Conservation (phyloP, 2,113 vertebrate species). For the Chloroceryle aenea region DNA sequence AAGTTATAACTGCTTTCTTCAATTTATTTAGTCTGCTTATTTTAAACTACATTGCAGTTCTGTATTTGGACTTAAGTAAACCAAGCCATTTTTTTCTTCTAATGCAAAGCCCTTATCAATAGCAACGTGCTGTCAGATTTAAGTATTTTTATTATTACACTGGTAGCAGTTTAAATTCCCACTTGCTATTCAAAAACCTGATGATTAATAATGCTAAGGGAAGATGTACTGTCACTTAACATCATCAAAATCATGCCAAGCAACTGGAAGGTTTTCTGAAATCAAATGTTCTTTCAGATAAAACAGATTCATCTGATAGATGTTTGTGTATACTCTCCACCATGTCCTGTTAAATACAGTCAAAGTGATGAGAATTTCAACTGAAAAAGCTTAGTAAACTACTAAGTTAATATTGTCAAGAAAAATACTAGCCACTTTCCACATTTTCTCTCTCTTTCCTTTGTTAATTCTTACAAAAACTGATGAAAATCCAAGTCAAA, state of each 20-base stretch:
- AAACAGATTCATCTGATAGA: background rate
- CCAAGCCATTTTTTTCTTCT: background rate
- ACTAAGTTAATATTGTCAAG: background rate
- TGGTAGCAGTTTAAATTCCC: conserved; percentile 16
- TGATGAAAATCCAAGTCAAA: background rate
- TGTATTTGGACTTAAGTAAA: background rate
- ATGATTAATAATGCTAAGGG: conserved; percentile 18
- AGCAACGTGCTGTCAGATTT: background rate
- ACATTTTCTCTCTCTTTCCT: background rate
- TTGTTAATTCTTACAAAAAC: background rate
- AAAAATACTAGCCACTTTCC: background rate
- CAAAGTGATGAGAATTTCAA: background rate
- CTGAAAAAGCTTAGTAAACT: background rate
- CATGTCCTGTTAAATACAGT: background rate
- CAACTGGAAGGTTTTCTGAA: background rate
- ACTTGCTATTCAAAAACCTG: conserved; percentile 1
- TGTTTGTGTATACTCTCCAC: background rate
- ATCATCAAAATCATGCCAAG: background rate
- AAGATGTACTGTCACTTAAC: background rate
- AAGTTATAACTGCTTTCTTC: background rate
- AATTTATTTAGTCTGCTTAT: background rate
- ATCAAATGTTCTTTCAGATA: background rate
- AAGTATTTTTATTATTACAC: background rate
- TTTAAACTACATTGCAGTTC: background rate
- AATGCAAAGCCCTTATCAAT: background rate